Base-by-base conservation (phyloP, 2,113 vertebrate species). In the Cavia porcellus region DNA sequence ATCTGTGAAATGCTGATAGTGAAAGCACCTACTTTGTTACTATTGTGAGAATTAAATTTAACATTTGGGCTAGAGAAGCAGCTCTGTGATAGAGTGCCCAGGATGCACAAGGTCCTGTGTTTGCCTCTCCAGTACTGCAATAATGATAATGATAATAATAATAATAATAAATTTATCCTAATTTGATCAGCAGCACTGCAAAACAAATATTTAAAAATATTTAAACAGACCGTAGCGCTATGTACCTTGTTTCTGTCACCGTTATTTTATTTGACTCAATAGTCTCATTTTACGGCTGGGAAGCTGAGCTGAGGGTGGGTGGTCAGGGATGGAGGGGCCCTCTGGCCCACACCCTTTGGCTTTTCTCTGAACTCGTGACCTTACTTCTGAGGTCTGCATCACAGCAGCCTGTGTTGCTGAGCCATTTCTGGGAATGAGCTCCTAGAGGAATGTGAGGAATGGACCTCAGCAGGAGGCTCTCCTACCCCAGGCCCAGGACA, bases 221-320 rank as follows among this genome's bases (percentile, higher is more conserved):
- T 52, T 35, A 12, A 52, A 59, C 8, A 79, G 15, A 92, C 28
- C 3, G 59, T 8, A 74, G 24, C 25, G 24, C 25, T 50, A 3
- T 7, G 8, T 13, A 12, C 24, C 19, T 1, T 13, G 28, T 32
- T 45, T 83, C 3, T 0, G 1, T 72, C 32, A 22, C n/a, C 14
- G 5, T 30, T 32, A 25, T 12, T 35, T 35, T 50, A 45, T 19
- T 75, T 14, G 70, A 57, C 42, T 74, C 61, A 47, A 1, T 35
- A 52, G 7, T 55, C 28, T 94, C 12, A 25, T 25, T 59, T 95
- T n/a, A 24, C 4, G 50, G 38, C 68, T 17, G 30, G 88, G 25
- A 28, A 83, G n/a, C 62, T 3, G 68, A 80, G 52, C n/a, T 57
- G 47, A 15, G 42, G 79, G 11, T 50, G 61, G 59, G 83, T 50